Conservation (phyloP, 1,140 invertebrate genomes). For the Hylaeus volcanicus region DNA sequence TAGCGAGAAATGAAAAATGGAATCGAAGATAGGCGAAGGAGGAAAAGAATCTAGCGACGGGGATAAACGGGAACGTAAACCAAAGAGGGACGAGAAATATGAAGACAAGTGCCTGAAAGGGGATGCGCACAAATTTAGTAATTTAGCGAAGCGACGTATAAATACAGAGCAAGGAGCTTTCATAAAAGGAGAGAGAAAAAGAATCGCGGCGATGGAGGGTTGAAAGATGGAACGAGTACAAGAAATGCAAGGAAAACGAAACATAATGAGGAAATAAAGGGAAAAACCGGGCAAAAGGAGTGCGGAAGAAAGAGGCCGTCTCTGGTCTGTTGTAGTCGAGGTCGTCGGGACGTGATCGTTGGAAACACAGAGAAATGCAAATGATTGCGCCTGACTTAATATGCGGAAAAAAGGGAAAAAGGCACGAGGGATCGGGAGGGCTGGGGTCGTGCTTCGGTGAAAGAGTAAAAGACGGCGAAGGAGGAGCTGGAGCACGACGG, state of each 20-base stretch:
- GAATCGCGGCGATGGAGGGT: neutral
- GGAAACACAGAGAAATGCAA: slow-evolving; percentile 52
- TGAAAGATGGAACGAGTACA: neutral
- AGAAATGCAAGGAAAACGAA: neutral
- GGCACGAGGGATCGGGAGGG: neutral
- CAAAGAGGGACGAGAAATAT: neutral
- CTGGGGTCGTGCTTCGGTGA: neutral
- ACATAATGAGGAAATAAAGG: slow-evolving; percentile 20
- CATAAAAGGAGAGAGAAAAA: neutral
- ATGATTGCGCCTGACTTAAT: slow-evolving; percentile 42
- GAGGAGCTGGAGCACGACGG: neutral
- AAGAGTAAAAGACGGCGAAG: too few relatives aligned
- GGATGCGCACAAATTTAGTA: neutral
- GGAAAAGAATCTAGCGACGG: neutral
- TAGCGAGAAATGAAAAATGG: neutral
- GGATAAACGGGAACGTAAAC: neutral
- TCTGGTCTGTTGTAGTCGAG: neutral
- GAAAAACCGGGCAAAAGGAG: neutral
- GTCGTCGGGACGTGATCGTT: neutral
- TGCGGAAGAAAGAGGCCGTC: neutral
- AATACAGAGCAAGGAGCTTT: neutral
- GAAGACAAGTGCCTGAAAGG: neutral
- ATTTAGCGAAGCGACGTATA: neutral
- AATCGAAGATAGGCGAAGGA: neutral
- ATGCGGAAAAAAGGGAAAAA: slow-evolving; percentile 43